Base-by-base conservation (phyloP, 2,113 vertebrate species). In the Smithornis capensis region DNA sequence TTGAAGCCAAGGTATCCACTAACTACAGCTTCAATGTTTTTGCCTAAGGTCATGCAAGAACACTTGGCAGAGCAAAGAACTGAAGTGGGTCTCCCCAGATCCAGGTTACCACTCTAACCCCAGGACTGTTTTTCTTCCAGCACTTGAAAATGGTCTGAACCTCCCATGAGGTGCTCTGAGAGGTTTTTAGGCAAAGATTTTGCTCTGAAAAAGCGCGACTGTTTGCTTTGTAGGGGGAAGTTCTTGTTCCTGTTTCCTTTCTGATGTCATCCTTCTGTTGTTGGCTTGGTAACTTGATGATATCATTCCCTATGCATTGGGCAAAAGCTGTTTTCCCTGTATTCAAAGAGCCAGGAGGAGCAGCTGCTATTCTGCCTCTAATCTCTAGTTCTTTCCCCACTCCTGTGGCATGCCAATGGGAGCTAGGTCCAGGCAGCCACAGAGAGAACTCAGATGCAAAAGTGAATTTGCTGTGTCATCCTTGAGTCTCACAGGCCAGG, bases 241-340 rank as follows among this genome's bases (percentile, higher is more conserved):
- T 86, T 95, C 95, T 92, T 94, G 65, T 95, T 96, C 92, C 86
- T 79, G 38, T 94, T 94, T 92, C 80, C 40, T 92, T 94, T 96
- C 94, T 93, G 83, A 95, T 96, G 74, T 79, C 64, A 79, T 53
- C 73, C 68, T 74, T 95, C 79, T 96, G 83, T 95, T 96, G 88
- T 87, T 95, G 94, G 90, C 92, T 92, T 94, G 86, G 90, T 94
- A 16, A 63, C 53, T 78, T 87, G 84, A 82, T 96, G 95, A 87
- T 93, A 81, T 95, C 89, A 87, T 56, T 93, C 88, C 83, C 45
- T n/a, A n/a, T 94, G 90, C 77, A 65, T 24, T 84, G 92, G 83
- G 73, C 65, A 92, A 89, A 92, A 92, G 69, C 86, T 94, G 60
- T 71, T 96, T 93, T 94, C 69, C 49, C 65, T 87, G 27, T 90